A percentile compares a stretch with the other conserved stretches of the same genome.
phyloP scores from a whole-genome alignment of 1,140 invertebrate species.

The Drosophila murphyi region DNA sequence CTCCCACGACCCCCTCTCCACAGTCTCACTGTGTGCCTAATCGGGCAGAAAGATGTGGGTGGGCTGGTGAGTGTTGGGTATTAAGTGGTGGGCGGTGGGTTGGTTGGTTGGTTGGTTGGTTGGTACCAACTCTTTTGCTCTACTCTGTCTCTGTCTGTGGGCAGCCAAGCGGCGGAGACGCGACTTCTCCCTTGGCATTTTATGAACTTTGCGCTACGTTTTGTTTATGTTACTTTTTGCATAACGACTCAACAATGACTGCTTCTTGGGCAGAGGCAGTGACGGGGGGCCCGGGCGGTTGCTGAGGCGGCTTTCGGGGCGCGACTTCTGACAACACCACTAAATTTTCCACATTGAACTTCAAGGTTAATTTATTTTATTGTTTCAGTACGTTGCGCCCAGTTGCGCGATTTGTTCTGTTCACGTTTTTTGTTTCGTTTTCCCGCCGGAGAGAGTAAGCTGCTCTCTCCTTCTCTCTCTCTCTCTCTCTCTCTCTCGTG shows the following conservation, averaged over 20 bases:
- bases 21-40: constrained; percentile 31
- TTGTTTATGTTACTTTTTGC: constrained; percentile 47
- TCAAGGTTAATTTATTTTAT: constrained; percentile 74
- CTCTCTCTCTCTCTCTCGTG: too few relatives aligned
- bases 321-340: constrained; percentile 18
- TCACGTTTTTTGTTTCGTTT: background rate
- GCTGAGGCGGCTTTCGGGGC: background rate
- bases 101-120: background rate
- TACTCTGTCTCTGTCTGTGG: background rate
- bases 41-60: constrained; percentile 35
- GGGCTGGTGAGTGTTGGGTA: background rate
- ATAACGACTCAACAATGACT: constrained; percentile 20
- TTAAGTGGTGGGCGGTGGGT: background rate
- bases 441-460: too few relatives aligned
- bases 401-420: constrained; percentile 25
- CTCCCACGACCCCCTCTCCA: background rate
- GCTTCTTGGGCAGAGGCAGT: too few relatives aligned
- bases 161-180: constrained; percentile 19
- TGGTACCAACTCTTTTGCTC: constrained; percentile 9
- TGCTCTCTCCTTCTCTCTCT: too few relatives aligned
- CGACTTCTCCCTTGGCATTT: constrained; percentile 29
- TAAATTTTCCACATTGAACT: constrained; percentile 62
- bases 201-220: constrained; percentile 38
- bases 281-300: background rate
- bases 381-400: constrained; percentile 42